Evolutionary conservation across 2,113 vertebrate genomes (phyloP).

Genomic region (Butorides virescens): DNA sequence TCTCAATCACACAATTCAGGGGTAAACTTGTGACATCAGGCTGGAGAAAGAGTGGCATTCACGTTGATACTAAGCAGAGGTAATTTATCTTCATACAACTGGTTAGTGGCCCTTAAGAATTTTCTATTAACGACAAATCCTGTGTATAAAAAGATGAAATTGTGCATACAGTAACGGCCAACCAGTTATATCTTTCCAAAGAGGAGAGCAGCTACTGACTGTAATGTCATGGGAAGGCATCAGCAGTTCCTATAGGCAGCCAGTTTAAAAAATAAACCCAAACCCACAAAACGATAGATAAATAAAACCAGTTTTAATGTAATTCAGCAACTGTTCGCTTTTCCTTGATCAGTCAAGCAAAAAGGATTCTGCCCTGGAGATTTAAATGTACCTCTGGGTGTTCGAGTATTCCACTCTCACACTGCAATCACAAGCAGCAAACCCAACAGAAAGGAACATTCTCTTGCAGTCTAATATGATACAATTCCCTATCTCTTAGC

Average conservation of each 20-base stretch:
- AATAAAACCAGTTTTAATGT: background rate
- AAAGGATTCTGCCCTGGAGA: background rate
- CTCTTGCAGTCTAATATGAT: background rate
- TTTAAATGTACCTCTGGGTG: background rate
- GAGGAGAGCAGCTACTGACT: background rate
- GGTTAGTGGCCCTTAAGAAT: background rate
- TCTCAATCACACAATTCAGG: constrained; percentile 1
- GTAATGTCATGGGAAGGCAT: background rate
- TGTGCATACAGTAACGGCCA: background rate
- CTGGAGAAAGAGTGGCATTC: constrained; percentile 9
- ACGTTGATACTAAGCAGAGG: background rate
- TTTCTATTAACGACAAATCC: background rate
- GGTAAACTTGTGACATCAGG: background rate
- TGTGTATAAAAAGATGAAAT: background rate
- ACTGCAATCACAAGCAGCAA: background rate
- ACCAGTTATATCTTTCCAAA: background rate
- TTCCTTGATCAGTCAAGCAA: background rate
- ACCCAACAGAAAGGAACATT: background rate
- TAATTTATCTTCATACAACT: constrained; percentile 21
- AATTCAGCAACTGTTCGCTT: constrained; percentile 5
- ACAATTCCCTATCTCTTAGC: background rate
- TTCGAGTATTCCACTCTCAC: background rate
- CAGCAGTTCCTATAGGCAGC: background rate
- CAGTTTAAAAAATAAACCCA: background rate
- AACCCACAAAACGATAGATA: background rate